Percentiles rank a stretch among this genome's conserved stretches.
These are phyloP conservation scores for Drosophila mercatorum DNA, from an alignment of 2,888 invertebrate species.

Conservation along the genomic window DNA sequence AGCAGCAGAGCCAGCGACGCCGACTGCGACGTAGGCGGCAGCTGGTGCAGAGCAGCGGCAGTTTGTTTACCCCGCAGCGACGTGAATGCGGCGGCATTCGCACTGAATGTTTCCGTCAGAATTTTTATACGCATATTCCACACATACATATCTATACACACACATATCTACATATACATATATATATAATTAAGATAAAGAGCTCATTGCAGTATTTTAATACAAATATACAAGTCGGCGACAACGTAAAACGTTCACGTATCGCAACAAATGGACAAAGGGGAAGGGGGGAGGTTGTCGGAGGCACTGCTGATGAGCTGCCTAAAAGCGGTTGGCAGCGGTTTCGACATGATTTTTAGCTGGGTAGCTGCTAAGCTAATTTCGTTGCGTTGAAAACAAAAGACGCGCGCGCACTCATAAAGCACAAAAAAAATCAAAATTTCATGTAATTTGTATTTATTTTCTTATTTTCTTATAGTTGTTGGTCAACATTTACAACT, in stretches of 20 bases:
- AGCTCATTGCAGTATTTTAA: conserved; percentile 71
- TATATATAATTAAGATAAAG: conserved; percentile 56
- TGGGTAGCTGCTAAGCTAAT: conserved; percentile 56
- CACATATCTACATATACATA: neutral
- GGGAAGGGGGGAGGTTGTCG: neutral
- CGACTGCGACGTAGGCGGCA: conserved; percentile 24
- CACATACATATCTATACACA: conserved; percentile 7
- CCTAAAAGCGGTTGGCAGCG: conserved; percentile 47
- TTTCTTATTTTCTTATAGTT: conserved; percentile 40
- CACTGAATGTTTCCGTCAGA: conserved; percentile 49
- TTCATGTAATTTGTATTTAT: conserved; percentile 43
- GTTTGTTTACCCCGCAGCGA: conserved; percentile 30
- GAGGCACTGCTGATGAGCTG: conserved; percentile 45
- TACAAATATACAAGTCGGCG: conserved; percentile 55
- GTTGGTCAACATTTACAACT: conserved; percentile 27
- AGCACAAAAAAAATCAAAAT: conserved; percentile 5
- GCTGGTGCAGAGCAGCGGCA: conserved; percentile 21
- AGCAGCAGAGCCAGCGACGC: conserved; percentile 27
- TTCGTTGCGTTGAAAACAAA: conserved; percentile 52
- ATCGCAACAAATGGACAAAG: conserved; percentile 23
- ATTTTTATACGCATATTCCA: conserved; percentile 42
- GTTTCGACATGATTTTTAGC: conserved; percentile 56
- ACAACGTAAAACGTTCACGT: conserved; percentile 53
- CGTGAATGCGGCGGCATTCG: conserved; percentile 30
- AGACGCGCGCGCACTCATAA: conserved; percentile 40